Evolutionary conservation across 2,888 invertebrate species (phyloP), one percentile per base, ranked within the genome.

Genomic region (Thymelicus sylvestris): DNA sequence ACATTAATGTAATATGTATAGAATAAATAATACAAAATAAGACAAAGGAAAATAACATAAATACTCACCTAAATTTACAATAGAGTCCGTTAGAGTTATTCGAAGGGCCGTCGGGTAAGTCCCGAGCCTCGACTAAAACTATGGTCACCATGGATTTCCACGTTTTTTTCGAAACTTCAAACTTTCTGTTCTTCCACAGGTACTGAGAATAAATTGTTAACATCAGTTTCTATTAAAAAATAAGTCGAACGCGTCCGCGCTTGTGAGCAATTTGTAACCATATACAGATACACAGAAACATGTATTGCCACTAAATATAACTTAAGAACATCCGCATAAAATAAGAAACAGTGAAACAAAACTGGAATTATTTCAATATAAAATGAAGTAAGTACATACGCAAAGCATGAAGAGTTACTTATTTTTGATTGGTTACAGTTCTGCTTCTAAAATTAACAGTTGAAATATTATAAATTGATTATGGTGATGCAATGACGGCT

Each of bases 11-110:
- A 31, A 31, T 5, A n/a, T n/a, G n/a, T n/a, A 31, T 31, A 41
- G 41, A 41, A 41, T 41, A 41, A 8, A 41, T 41, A 8, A 8
- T 44, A 12, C 12, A 19, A 19, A 19, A 19, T 19, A 19, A 1
- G 19, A 19, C 19, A 19, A 19, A 0, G 19, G 19, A 19, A 19
- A 19, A 19, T 19, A 19, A 19, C 19, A 44, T 6, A 7, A 1
- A 12, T 59, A 82, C 89, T 86, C 77, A 92, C 93, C 85, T 91
- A 77, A 93, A 91, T 83, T 93, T 93, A 82, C 93, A 93, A 80
- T 92, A 93, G 10, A 93, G 81, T 66, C 85, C 86, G 75, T 86
- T 90, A 55, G 85, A 74, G 50, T 83, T 86, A n/a, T 80, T 86
- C 1, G 79, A 75, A 41, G 90, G 84, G 61, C 83, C 84, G 52